These are phyloP conservation scores for Druceiella hillmani DNA, from an alignment of 2,888 invertebrate species.

Conservation along the genomic window DNA sequence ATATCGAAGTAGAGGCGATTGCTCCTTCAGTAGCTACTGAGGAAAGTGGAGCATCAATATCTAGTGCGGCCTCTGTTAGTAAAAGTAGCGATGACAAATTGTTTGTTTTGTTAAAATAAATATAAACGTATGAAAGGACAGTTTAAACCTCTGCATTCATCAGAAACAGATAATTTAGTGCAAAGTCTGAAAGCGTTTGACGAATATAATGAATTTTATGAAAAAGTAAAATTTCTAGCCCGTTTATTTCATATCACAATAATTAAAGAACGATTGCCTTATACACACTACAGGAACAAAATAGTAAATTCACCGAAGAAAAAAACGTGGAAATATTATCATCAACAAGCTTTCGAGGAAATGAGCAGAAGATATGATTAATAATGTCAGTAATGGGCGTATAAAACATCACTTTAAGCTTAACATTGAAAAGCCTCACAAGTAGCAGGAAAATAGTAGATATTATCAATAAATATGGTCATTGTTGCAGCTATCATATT, in stretches of 20 bases:
- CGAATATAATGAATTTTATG: slow-evolving; percentile 16
- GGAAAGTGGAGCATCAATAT: slow-evolving; percentile 14
- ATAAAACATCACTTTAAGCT: slow-evolving; percentile 24
- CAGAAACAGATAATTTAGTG: slow-evolving; percentile 13
- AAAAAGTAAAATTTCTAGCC: slow-evolving; percentile 9
- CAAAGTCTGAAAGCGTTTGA: slow-evolving; percentile 13
- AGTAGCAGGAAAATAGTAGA: slow-evolving; percentile 27
- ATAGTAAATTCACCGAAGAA: slow-evolving; percentile 11
- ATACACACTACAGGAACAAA: slow-evolving; percentile 12
- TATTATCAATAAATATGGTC: slow-evolving; percentile 29
- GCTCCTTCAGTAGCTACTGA: slow-evolving; percentile 14
- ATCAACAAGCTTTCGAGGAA: slow-evolving; percentile 12
- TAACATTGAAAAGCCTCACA: slow-evolving; percentile 28
- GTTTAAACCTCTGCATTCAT: slow-evolving; percentile 13
- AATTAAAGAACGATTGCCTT: slow-evolving; percentile 12
- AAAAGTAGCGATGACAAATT: slow-evolving; percentile 13
- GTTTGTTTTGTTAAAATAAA: slow-evolving; percentile 14
- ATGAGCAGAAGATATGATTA: slow-evolving; percentile 11
- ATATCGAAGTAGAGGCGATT: slow-evolving; percentile 12
- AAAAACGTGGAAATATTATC: slow-evolving; percentile 15
- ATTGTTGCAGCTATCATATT: slow-evolving; percentile 27
- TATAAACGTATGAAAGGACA: slow-evolving; percentile 12
- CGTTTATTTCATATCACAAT: slow-evolving; percentile 12
- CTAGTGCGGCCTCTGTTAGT: slow-evolving; percentile 12
- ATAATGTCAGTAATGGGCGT: slow-evolving; percentile 9